Evolutionary conservation across 2,797 vertebrate species (phyloP).

Genomic region (Epinephelus awoara): DNA sequence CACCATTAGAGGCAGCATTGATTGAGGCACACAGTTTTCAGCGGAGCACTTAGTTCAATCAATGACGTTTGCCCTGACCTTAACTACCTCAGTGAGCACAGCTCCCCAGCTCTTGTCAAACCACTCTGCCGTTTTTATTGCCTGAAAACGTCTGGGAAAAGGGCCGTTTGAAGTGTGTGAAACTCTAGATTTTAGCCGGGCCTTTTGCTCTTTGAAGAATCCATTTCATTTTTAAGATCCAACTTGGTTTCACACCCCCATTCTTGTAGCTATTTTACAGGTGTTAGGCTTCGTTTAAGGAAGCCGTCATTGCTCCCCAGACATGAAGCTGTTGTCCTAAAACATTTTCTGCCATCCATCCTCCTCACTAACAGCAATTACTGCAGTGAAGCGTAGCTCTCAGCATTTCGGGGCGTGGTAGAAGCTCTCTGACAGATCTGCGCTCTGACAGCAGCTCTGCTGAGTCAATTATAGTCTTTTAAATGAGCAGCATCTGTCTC

Average conservation of each 20-base stretch:
- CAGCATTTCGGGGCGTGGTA: conserved; percentile 41
- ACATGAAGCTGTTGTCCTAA: conserved; percentile 34
- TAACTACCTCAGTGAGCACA: conserved; percentile 65
- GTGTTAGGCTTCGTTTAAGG: conserved; percentile 19
- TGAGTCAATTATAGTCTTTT: conserved; percentile 66
- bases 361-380: conserved; percentile 23
- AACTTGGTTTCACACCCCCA: conserved; percentile 1
- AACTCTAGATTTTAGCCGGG: conserved; percentile 31
- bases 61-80: conserved; percentile 71
- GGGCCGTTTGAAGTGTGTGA: conserved; percentile 39
- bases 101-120: conserved; percentile 50
- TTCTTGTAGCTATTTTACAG: background rate
- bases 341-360: conserved; percentile 15
- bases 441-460: conserved; percentile 58
- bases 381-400: conserved; percentile 37
- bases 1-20: conserved; percentile 71
- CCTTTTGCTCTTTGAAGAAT: conserved; percentile 36
- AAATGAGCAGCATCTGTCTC: conserved; percentile 68
- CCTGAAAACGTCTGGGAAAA: conserved; percentile 40
- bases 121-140: conserved; percentile 55
- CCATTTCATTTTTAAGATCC: conserved; percentile 19
- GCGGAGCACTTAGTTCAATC: conserved; percentile 77
- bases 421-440: conserved; percentile 40
- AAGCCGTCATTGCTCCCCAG: conserved; percentile 14
- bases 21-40: conserved; percentile 72